phyloP scores from a whole-genome alignment of 2,797 vertebrate species.

The Crocodylus rhombifer region DNA sequence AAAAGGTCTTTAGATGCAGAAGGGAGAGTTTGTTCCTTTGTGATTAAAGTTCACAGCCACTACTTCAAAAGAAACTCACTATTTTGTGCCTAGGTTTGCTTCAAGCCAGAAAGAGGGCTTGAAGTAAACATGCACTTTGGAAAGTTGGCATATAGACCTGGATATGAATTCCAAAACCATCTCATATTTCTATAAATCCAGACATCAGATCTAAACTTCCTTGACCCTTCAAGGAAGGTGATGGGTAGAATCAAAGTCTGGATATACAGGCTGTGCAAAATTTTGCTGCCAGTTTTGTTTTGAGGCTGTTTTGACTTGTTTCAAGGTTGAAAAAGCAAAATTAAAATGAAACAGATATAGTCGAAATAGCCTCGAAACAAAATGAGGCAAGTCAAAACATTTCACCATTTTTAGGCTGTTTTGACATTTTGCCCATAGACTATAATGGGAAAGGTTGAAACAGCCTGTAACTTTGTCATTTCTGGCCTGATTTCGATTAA shows the following conservation, averaged over 20 bases:
- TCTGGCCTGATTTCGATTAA: too few relatives aligned
- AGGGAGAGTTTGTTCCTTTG: not conserved
- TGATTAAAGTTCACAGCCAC: not conserved
- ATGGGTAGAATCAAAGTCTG: not conserved
- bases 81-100: not conserved
- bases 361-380: too few relatives aligned
- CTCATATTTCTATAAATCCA: not conserved
- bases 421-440: too few relatives aligned
- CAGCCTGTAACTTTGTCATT: too few relatives aligned
- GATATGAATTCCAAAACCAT: fast-evolving
- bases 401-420: too few relatives aligned
- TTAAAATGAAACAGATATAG: too few relatives aligned
- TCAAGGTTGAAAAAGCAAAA: too few relatives aligned
- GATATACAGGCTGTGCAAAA: not conserved
- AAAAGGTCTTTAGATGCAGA: not conserved
- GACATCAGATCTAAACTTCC: not conserved
- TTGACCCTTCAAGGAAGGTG: not conserved
- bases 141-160: not conserved
- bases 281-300: too few relatives aligned
- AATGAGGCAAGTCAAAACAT: too few relatives aligned
- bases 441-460: too few relatives aligned
- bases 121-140: not conserved
- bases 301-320: too few relatives aligned
- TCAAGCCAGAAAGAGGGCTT: not conserved
- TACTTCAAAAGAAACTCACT: not conserved